Conservation (phyloP, 2,888 invertebrate species). For the Tetranychus truncatus region DNA sequence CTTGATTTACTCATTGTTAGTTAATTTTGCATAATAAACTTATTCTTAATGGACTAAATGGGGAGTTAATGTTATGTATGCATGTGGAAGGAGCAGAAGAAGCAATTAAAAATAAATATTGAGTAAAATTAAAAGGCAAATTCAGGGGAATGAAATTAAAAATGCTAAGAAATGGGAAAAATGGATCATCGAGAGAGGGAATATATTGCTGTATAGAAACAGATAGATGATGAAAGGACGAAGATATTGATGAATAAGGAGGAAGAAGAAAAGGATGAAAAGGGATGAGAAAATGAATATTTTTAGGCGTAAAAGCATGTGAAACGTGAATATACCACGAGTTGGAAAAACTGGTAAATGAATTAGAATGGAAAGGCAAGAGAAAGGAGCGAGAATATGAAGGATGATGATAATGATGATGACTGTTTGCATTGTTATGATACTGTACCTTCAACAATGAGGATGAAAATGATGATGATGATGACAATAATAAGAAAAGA, state of each 20-base stretch:
- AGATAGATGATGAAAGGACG: too few relatives aligned
- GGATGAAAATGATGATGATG: not conserved
- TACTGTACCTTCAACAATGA: not conserved
- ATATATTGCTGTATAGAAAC: too few relatives aligned
- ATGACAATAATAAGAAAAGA: not conserved
- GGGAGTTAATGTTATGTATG: too few relatives aligned
- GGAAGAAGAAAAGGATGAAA: not conserved
- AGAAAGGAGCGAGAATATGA: not conserved
- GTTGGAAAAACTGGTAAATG: not conserved
- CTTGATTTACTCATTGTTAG: too few relatives aligned
- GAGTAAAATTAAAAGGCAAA: too few relatives aligned
- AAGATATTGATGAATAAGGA: not conserved
- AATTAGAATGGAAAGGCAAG: not conserved
- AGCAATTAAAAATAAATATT: too few relatives aligned
- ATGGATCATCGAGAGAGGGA: too few relatives aligned
- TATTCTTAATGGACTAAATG: too few relatives aligned
- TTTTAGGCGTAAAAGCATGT: not conserved
- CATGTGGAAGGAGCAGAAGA: too few relatives aligned
- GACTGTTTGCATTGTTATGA: not conserved
- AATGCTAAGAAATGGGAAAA: too few relatives aligned
- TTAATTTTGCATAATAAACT: too few relatives aligned
- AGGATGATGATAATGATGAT: not conserved
- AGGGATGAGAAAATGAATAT: not conserved
- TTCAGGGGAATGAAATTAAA: too few relatives aligned
- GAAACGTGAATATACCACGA: not conserved